Base-by-base conservation (phyloP, 2,797 vertebrate species). In the Notolabrus celidotus region DNA sequence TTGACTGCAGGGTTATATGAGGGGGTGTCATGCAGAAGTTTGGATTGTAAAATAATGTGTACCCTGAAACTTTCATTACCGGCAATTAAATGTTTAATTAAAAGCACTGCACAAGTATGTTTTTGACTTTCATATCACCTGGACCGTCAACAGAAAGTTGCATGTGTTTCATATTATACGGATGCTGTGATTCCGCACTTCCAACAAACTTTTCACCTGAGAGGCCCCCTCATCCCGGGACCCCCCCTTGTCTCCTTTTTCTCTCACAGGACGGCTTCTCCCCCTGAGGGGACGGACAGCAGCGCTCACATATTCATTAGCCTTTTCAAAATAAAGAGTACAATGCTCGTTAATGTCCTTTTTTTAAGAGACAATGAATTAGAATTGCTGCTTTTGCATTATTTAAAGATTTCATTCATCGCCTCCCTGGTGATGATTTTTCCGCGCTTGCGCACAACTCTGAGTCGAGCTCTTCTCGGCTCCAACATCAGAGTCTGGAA, bases 201-300 rank as follows among this genome's bases (percentile, higher is more conserved):
- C 81, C 31, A 92, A 90, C 80, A 83, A 92, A 92, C 90, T 93
- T 94, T 94, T 92, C 94, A 96, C 95, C 80, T 96, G 93, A 95
- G 95, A 94, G 88, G 88, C 78, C 74, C 89, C 84, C 91, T 86
- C 90, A 87, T 86, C 86, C 70, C 79, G 82, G 91, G 90, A 93
- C 92, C 55, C 17, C 70, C 90, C 8, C 43, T 42, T 39, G 17
- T 17, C 7, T 12, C 5, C 45, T 23, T 36, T 43, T 19, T 22
- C 45, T 12, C 91, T 89, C 89, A 92, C 93, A 89, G 91, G 89
- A 92, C 90, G 81, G 86, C 79, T 83, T 39, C 85, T 84, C 82
- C 87, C 87, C 92, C 91, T 72, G 79, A 82, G 93, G 92, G 92
- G 93, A 93, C 91, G 90, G 92, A 94, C 93, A 89, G 93, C 86